These are phyloP conservation scores for Habropoda laboriosa DNA, from an alignment of 1,140 invertebrate species.

Conservation along the genomic window DNA sequence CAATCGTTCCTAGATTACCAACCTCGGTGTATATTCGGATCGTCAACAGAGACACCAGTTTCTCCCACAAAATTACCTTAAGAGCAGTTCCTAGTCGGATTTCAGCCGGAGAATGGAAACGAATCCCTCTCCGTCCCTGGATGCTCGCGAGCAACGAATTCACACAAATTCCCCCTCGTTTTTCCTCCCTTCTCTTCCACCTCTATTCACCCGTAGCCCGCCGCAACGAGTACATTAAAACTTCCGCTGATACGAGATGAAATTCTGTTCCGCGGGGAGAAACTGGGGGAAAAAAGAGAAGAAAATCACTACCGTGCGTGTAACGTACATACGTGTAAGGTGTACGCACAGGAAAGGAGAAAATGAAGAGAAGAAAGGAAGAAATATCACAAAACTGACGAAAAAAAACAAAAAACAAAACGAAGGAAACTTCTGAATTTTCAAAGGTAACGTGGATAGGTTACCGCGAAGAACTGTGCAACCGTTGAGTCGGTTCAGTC, in stretches of 20 bases:
- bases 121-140: background rate
- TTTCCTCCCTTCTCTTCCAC: background rate
- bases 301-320: background rate
- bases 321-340: background rate
- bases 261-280: constrained; percentile 5
- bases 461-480: too few species aligned
- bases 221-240: background rate
- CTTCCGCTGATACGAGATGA: constrained; percentile 18
- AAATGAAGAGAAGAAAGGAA: background rate
- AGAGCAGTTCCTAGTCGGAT: constrained; percentile 29
- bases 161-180: constrained; percentile 32
- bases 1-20: constrained; percentile 7
- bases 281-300: background rate
- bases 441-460: too few species aligned
- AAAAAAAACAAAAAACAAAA: background rate
- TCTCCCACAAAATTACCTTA: background rate
- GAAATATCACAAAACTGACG: background rate
- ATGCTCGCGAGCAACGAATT: background rate
- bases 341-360: background rate
- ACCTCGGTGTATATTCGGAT: background rate
- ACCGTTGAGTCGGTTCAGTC: too few species aligned
- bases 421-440: too few species aligned
- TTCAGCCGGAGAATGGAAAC: constrained; percentile 22
- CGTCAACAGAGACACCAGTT: background rate
- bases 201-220: background rate